A percentile compares a stretch with the other conserved stretches of the same genome.
These are phyloP conservation scores for Leuciscus waleckii DNA, from an alignment of 2,797 vertebrate species.

Conservation along the genomic window DNA sequence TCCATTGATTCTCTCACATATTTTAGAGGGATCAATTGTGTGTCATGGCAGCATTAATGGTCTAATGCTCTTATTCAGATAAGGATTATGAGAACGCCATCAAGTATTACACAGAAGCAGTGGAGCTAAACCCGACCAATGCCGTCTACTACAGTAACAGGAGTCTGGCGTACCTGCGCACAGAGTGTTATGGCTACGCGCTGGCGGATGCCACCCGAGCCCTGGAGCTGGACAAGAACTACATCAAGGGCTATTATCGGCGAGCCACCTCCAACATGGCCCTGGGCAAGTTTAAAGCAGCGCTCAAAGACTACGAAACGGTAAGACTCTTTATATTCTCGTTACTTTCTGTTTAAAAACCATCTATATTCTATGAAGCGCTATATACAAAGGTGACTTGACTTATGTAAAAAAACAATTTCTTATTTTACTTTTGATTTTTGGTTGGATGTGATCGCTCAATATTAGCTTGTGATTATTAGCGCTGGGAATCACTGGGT, in stretches of 20 bases:
- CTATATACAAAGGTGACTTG: no score
- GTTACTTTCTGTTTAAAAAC: no score
- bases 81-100: constrained; percentile 96
- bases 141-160: constrained; percentile 95
- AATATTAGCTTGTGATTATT: not conserved
- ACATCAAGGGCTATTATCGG: constrained; percentile 95
- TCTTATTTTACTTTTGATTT: no score
- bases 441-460: not conserved
- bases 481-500: no score
- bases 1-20: no score
- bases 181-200: constrained; percentile 94
- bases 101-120: constrained; percentile 90
- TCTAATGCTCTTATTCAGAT: constrained; percentile 70
- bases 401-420: no score
- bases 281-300: constrained; percentile 93
- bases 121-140: constrained; percentile 88
- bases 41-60: not conserved
- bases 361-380: no score
- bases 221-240: constrained; percentile 91
- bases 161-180: constrained; percentile 95
- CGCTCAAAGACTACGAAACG: constrained; percentile 94
- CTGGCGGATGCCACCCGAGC: constrained; percentile 90
- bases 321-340: constrained; percentile 69
- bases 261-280: constrained; percentile 97
- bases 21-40: no score